Evolutionary conservation across 2,113 vertebrate species (phyloP), one percentile per base, ranked within the genome.

Genomic region (Zingel zingel): DNA sequence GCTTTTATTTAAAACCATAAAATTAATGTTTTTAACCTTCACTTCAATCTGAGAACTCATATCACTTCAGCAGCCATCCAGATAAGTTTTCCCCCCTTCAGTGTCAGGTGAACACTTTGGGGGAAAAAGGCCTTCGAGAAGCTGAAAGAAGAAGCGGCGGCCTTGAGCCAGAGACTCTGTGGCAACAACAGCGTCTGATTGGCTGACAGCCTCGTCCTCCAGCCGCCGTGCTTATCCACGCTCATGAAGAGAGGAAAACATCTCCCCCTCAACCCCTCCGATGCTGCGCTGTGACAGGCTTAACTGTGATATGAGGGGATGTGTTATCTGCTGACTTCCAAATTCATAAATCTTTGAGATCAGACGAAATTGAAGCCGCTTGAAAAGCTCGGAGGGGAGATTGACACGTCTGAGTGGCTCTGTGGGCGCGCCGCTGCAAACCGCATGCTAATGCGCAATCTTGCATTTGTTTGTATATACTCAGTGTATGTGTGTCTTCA

Each of bases 321-420:
- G 91, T 90, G 92, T 91, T 94, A 93, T 93, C 93, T 93, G 88
- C 91, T 86, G 89, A 93, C 92, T 93, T 94, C 89, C 92, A 91
- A 91, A 92, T 93, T 93, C 92, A 94, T 94, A 93, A 86, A 94
- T 94, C 91, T 94, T 90, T 92, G 84, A 93, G 91, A 94, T 94
- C 91, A 91, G 92, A 90, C 45, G 82, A 93, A 94, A 94, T 87
- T 93, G 90, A 93, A 92, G 93, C 84, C 50, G 91, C 86, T 90
- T 92, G 85, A 93, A 88, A 86, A 83, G 89, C 90, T 92, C 74
- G 84, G 74, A 77, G 90, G 83, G 85, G 84, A 87, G 91, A 92
- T 83, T 89, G 94, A 90, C 90, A 79, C 81, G 82, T 90, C 84
- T 90, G 90, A 93, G 92, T 91, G 86, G 81, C 80, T 92, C 86